Evolutionary conservation across 2,797 vertebrate species (phyloP).

Genomic region (Microctenopoma steveboyesi): DNA sequence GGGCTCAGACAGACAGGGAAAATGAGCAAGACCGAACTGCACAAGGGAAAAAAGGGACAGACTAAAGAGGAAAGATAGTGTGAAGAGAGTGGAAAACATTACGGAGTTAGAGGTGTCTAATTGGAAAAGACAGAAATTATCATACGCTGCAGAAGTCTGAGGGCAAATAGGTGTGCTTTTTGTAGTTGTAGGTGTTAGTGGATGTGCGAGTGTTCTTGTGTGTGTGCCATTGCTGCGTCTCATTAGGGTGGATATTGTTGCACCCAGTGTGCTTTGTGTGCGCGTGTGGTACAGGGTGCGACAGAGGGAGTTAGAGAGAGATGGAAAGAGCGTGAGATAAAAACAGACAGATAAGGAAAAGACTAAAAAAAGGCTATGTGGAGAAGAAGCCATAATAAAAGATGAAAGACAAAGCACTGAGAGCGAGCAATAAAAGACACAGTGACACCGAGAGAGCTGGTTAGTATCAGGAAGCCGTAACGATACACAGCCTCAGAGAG

Average conservation of each 20-base stretch:
- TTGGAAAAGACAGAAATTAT: slow-evolving; percentile 67
- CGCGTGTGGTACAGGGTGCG: background rate
- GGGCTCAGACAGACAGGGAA: slow-evolving; percentile 39
- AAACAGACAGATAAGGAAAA: slow-evolving; percentile 48
- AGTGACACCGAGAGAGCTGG: slow-evolving; percentile 47
- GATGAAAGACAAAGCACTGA: slow-evolving; percentile 55
- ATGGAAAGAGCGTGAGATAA: slow-evolving; percentile 43
- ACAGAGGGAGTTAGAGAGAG: slow-evolving; percentile 11
- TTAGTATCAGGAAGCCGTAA: slow-evolving; percentile 59
- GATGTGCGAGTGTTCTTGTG: slow-evolving; percentile 10
- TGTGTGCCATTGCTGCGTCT: slow-evolving; percentile 41
- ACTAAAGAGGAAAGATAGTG: slow-evolving; percentile 34
- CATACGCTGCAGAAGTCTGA: slow-evolving; percentile 54
- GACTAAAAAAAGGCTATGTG: slow-evolving; percentile 41
- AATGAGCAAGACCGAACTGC: slow-evolving; percentile 30
- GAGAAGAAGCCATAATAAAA: slow-evolving; percentile 50
- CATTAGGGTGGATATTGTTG: slow-evolving; percentile 54
- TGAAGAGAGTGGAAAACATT: slow-evolving; percentile 68
- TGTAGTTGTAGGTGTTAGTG: slow-evolving; percentile 2
- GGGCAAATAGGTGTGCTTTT: slow-evolving; percentile 22
- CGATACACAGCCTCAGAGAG: slow-evolving; percentile 37
- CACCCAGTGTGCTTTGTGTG: slow-evolving; percentile 31
- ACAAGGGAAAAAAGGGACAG: slow-evolving; percentile 29
- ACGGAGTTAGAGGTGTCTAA: slow-evolving; percentile 62
- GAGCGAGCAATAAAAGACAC: slow-evolving; percentile 48